Percentiles rank a stretch among this genome's conserved stretches.
Evolutionary conservation across 2,797 vertebrate species (phyloP).

Genomic region (Chlorospingus flavigularis): DNA sequence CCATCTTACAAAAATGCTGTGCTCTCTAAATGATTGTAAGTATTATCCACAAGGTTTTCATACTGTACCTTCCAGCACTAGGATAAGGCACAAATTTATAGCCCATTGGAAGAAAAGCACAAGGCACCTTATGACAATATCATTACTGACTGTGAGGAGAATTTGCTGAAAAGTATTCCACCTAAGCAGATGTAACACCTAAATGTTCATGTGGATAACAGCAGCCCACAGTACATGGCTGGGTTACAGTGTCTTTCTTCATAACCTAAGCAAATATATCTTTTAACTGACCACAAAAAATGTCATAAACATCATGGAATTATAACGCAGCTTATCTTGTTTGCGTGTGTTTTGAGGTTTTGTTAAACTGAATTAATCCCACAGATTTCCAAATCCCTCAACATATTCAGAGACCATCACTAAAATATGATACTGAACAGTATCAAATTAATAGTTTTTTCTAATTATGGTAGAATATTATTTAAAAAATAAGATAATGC

Average conservation of each 20-base stretch:
- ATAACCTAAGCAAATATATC: background rate
- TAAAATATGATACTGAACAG: background rate
- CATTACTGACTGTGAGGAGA: background rate
- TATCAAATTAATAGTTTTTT: background rate
- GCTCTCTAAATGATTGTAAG: background rate
- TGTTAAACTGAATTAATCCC: background rate
- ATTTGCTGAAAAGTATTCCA: background rate
- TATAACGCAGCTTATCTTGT: background rate
- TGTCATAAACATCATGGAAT: fast-evolving
- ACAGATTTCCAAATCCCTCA: background rate
- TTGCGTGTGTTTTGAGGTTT: fast-evolving
- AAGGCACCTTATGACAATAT: background rate
- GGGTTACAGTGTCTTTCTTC: background rate
- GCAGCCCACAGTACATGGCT: background rate
- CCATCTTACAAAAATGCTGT: background rate
- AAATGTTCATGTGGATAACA: background rate
- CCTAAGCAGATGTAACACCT: background rate
- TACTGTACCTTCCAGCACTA: background rate
- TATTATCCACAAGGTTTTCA: background rate
- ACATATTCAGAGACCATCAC: background rate
- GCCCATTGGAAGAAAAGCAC: background rate
- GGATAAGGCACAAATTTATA: background rate
- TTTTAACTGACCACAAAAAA: background rate
- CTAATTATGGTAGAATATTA: background rate
- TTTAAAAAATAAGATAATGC: background rate